Base-by-base conservation (phyloP, 2,888 invertebrate genomes). In the Catocala sponsa region DNA sequence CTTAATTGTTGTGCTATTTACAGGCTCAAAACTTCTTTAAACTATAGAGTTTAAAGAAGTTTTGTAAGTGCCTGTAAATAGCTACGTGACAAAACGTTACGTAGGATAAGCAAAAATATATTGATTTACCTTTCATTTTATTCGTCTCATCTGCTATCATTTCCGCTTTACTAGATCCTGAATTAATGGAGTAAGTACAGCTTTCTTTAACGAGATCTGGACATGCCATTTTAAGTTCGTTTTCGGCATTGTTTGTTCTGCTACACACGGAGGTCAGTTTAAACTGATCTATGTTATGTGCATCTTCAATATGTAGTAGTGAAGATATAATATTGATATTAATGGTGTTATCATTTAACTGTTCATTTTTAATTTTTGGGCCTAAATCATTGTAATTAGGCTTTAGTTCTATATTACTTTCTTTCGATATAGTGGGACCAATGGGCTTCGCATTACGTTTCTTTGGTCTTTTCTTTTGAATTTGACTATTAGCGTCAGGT, bases 91-190 rank as follows among this genome's bases (percentile, higher is more conserved):
- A 25, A 25, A 25, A 25, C 25, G 25, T 25, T 25, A 1, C 1
- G 25, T 25, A 25, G 2, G 1, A 25, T 25, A 25, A 25, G 25
- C 4, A 25, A 25, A n/a, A 25, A 25, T 2, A 1, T 1, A 25
- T 25, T 25, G 25, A 25, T 25, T 25, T 65, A 75, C 74, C 74
- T 42, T 65, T 60, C 44, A 15, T 25, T 6, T 49, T 32, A 41
- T 33, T 59, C 55, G 47, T 55, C 6, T 41, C 35, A 46, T 63
- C 65, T 5, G 46, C 59, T 38, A 11, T 9, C 48, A 65, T 52
- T 50, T 56, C 68, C 48, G 65, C 62, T 72, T 80, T 80, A 54
- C 70, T 76, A 6, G 71, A 70, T 35, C 72, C 72, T 4, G 74
- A 76, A 65, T 74, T 50, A 54, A 55, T 65, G 49, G 76, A 76